Percentiles rank a stretch among this genome's conserved stretches.
These are phyloP conservation scores for Drosophila pseudotalamancana DNA, from an alignment of 2,888 invertebrate genomes.

Conservation along the genomic window DNA sequence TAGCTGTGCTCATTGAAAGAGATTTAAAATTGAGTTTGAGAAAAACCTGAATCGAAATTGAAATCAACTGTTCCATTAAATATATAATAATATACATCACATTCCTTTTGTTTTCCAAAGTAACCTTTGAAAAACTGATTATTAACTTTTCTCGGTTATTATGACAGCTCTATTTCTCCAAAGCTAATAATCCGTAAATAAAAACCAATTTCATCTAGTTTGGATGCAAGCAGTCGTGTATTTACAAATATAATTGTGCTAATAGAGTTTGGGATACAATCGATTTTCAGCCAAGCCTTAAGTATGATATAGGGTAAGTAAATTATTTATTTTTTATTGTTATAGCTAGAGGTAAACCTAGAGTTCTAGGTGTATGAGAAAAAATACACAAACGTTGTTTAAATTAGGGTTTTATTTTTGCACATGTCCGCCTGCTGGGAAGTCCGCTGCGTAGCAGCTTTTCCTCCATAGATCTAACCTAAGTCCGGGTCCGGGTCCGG, in stretches of 20 bases:
- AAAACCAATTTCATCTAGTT: constrained; percentile 2
- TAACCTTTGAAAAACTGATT: neutral
- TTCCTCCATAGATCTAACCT: constrained; percentile 55
- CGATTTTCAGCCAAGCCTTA: constrained; percentile 50
- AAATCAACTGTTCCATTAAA: too few relatives aligned
- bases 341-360: neutral
- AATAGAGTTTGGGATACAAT: constrained; percentile 43
- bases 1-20: too few relatives aligned
- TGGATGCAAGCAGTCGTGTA: constrained; percentile 51
- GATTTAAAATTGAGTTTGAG: too few relatives aligned
- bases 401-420: constrained; percentile 59
- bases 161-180: too few relatives aligned
- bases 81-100: too few relatives aligned
- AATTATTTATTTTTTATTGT: constrained; percentile 6
- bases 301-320: constrained; percentile 50
- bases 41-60: too few relatives aligned
- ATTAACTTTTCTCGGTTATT: too few relatives aligned
- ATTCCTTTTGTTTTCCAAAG: neutral
- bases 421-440: constrained; percentile 75
- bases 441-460: constrained; percentile 21
- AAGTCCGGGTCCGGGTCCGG: constrained; percentile 10
- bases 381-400: constrained; percentile 27
- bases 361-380: constrained; percentile 18
- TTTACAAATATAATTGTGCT: constrained; percentile 71
- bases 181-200: neutral